phyloP scores from a whole-genome alignment of 2,797 vertebrate species.

The Danio kyathit region DNA sequence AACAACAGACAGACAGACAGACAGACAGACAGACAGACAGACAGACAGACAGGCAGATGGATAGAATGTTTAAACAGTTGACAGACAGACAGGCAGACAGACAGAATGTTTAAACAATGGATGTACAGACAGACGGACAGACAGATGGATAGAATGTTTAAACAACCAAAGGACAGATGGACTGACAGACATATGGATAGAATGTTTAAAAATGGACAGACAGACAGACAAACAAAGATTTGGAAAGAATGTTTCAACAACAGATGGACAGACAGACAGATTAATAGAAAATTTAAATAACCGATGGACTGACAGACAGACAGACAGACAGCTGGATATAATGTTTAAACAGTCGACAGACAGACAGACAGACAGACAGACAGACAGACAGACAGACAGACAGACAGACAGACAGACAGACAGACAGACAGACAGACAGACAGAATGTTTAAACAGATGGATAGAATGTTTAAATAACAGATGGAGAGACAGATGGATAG shows the following conservation, averaged over 20 bases:
- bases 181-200: background rate
- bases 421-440: too few relatives aligned
- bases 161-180: background rate
- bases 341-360: too few relatives aligned
- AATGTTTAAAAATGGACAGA: background rate
- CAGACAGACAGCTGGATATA: too few relatives aligned
- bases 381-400: background rate
- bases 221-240: accelerated
- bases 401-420: too few relatives aligned
- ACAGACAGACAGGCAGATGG: background rate
- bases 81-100: too few relatives aligned
- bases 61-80: too few relatives aligned
- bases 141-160: background rate
- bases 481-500: too few relatives aligned
- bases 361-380: background rate
- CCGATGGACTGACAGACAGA: background rate
- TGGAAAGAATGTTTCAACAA: background rate
- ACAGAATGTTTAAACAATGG: background rate
- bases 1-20: accelerated
- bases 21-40: too few relatives aligned
- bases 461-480: too few relatives aligned
- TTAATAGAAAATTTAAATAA: background rate
- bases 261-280: background rate
- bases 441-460: too few relatives aligned
- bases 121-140: accelerated